Conservation (phyloP, 2,888 invertebrate genomes). For the Drosophila setosimentum region DNA sequence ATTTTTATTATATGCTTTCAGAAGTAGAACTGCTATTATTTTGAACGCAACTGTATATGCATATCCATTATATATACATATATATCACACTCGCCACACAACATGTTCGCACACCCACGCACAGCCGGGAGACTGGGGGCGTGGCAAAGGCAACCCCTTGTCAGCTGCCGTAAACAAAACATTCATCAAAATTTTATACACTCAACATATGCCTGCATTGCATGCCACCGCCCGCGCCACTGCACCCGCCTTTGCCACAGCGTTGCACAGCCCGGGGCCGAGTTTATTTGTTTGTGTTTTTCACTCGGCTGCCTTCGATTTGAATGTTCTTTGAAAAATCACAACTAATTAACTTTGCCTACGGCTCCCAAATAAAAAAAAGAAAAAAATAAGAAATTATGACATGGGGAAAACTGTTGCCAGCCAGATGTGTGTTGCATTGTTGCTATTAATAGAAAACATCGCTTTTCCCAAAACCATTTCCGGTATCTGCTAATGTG, state of each 20-base stretch:
- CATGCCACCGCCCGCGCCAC: background rate
- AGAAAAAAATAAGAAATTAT: conserved; percentile 35
- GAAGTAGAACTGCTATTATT: background rate
- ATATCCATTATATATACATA: background rate
- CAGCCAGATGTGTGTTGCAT: conserved; percentile 69
- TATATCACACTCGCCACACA: conserved; percentile 27
- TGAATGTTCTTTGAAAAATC: conserved; percentile 79
- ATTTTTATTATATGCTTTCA: background rate
- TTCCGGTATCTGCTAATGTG: conserved; percentile 56
- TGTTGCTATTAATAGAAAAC: conserved; percentile 54
- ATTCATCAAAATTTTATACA: conserved; percentile 78
- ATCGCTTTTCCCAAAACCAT: conserved; percentile 27
- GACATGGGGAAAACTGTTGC: conserved; percentile 30
- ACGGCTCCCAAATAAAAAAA: conserved; percentile 27
- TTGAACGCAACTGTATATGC: background rate
- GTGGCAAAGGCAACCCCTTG: conserved; percentile 58
- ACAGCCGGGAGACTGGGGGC: conserved; percentile 2
- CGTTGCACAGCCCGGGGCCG: conserved; percentile 21
- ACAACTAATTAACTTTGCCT: conserved; percentile 86
- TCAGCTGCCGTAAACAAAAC: conserved; percentile 70
- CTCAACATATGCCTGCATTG: conserved; percentile 71
- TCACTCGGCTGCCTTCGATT: conserved; percentile 54
- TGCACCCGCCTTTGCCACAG: background rate
- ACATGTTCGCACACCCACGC: conserved; percentile 27
- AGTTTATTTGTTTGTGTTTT: conserved; percentile 49